Conservation (phyloP, 2,797 vertebrate species). For the Clamator glandarius region DNA sequence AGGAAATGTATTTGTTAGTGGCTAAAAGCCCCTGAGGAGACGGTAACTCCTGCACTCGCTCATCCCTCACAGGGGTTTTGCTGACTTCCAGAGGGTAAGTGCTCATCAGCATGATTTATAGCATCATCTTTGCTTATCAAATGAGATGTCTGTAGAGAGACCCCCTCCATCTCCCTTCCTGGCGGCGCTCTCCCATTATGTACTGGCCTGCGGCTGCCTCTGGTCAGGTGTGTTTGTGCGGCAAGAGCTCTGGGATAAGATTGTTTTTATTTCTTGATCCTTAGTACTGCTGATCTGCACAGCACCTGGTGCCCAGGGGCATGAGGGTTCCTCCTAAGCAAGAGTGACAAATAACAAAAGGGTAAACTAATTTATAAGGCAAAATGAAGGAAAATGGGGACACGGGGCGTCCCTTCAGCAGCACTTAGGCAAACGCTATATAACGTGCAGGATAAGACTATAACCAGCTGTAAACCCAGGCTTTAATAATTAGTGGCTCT, state of each 20-base stretch:
- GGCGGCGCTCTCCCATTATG: accelerated
- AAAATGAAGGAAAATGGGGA: not conserved
- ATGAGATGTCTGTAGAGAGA: not conserved
- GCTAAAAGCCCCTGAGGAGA: not conserved
- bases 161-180: not conserved
- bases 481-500: conserved; percentile 30
- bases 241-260: not conserved
- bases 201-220: not conserved
- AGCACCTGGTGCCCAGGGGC: not conserved
- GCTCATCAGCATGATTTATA: not conserved
- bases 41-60: not conserved
- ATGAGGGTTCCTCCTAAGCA: not conserved
- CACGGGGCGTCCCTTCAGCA: not conserved
- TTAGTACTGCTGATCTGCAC: not conserved
- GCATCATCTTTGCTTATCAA: not conserved
- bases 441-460: not conserved
- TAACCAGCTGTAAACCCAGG: not conserved
- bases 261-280: not conserved
- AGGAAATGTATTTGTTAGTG: not conserved
- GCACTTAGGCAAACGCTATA: not conserved
- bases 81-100: not conserved
- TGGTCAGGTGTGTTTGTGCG: not conserved
- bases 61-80: not conserved
- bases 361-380: not conserved
- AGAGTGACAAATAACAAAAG: not conserved